Evolutionary conservation across 1,140 invertebrate species (phyloP), one percentile per base, ranked within the genome.

Genomic region (Oryctes rhinoceros): DNA sequence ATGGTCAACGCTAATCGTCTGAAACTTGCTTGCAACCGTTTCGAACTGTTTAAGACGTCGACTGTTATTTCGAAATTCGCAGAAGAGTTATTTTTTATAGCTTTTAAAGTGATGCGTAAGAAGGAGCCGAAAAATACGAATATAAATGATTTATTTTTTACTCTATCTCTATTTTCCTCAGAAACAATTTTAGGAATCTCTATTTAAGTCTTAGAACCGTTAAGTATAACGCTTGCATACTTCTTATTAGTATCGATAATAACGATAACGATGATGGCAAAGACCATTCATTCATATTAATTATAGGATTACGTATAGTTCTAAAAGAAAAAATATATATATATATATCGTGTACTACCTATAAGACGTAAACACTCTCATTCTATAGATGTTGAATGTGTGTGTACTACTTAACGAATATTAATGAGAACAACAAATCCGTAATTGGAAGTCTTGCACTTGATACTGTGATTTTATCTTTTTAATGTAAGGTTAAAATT

Each of bases 381-480:
- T 44, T 44, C 39, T 44, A 44, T 44, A 44, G 39, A 44, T 44
- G 39, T 44, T 44, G 39, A 44, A 44, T 10, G 39, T 44, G 39
- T 44, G 39, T 44, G 39, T 7, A 44, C 39, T 44, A 44, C 9
- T 44, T 44, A 7, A 44, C 9, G 39, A 44, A 44, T 44, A 44
- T 44, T 5, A 5, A 62, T 62, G 20, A n/a, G n/a, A n/a, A 59
- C 13, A 59, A 59, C 13, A 59, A 11, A 59, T n/a, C 13, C 13
- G 18, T n/a, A 67, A 35, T 20, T 9, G 18, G 30, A 67, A 67
- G 5, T 67, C 62, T 67, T 67, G 62, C 62, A 67, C 62, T 67
- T 67, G 18, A 18, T 35, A 67, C 62, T 67, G 62, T 67, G 62
- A 67, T 67, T 67, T 67, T 67, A 67, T 67, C 30, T 4, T 67